phyloP scores from a whole-genome alignment of 2,888 invertebrate species.

The Lydus trimaculatus region DNA sequence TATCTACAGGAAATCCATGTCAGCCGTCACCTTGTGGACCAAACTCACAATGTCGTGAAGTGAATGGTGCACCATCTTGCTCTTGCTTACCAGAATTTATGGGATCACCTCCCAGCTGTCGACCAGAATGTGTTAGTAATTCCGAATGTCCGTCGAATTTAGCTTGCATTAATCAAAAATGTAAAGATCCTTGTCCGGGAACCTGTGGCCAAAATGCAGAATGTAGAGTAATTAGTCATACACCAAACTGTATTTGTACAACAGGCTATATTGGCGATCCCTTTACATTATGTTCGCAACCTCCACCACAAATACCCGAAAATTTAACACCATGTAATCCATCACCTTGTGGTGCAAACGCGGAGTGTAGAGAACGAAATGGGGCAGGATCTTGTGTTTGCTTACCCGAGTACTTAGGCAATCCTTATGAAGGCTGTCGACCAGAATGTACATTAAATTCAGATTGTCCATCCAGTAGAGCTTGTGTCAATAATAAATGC shows the following conservation, averaged over 20 bases:
- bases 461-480: constrained; percentile 73
- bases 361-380: constrained; percentile 65
- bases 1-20: constrained; percentile 67
- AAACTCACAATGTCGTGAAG: constrained; percentile 67
- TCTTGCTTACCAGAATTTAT: constrained; percentile 73
- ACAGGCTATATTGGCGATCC: constrained; percentile 66
- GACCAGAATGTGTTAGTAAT: constrained; percentile 76
- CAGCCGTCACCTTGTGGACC: constrained; percentile 79
- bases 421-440: constrained; percentile 73
- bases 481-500: constrained; percentile 78
- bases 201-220: constrained; percentile 77
- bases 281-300: constrained; percentile 50
- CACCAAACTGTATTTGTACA: constrained; percentile 66
- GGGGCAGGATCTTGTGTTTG: constrained; percentile 78
- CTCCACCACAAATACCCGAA: constrained; percentile 58
- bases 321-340: constrained; percentile 68
- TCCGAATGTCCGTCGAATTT: constrained; percentile 73
- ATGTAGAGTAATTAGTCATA: constrained; percentile 78
- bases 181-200: constrained; percentile 75
- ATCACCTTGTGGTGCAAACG: constrained; percentile 80
- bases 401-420: constrained; percentile 71
- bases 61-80: constrained; percentile 74
- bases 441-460: constrained; percentile 77
- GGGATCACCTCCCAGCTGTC: constrained; percentile 76
- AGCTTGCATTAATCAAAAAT: constrained; percentile 78